Evolutionary conservation across 30 jellyfish, hydroid and myxozoan genomes (phyloP), one percentile per base, ranked within the genome.

Genomic region (Pelagia noctiluca): DNA sequence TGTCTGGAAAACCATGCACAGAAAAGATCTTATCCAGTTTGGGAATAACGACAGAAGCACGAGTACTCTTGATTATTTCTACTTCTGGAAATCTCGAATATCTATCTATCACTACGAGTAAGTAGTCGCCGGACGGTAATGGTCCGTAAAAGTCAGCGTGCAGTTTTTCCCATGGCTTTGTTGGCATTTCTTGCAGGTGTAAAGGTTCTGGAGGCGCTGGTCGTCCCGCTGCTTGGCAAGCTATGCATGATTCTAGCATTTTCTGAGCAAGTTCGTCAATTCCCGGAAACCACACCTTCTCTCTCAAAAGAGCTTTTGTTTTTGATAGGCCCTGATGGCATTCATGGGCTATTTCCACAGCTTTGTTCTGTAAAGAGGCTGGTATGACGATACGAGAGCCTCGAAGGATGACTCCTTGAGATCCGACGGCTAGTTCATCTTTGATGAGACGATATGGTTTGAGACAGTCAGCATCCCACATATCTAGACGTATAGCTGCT

Each of bases 281-380:
- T 35, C 85, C 77, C 8, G 48, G 42, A 48, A 72, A 72, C 85
- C 75, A 72, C 26, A 72, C 47, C n/a, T 72, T 72, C 48, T 46
- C 77, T n/a, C 85, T 25, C n/a, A 72, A 29, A 10, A 72, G 75
- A 10, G 85, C 85, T 50, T 72, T 72, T 26, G 85, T 72, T 46
- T 22, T 72, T 7, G 85, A 38, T 46, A 72, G 22, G 46, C 85
- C 85, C 47, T 72, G 85, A 48, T 47, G 85, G 32, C 46, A 11
- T 35, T 72, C 85, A 48, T 72, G 85, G 48, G 85, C 85, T 7
- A 72, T 38, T 10, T 72, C 75, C 19, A 72, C 37, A 35, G 85
- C 85, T 72, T 75, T 23, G n/a, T 72, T 35, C 31, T 72, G 85
- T 18, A 72, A 75, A 36, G 85, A 46, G 12, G 34, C 33, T 42